phyloP scores from a whole-genome alignment of 1,140 invertebrate species.

The Chelonus insularis region DNA sequence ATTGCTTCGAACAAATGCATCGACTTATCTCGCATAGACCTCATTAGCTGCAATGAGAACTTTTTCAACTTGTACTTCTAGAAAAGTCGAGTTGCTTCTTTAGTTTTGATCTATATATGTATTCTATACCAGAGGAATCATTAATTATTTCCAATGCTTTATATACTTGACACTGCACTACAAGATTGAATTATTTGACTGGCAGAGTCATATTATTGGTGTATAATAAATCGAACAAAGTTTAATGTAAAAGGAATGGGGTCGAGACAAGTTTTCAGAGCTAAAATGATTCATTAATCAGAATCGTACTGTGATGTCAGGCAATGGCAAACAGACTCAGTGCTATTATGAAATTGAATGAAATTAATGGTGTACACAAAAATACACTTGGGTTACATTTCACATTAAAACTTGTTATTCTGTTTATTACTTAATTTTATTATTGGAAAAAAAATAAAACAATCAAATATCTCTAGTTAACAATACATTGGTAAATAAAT shows the following conservation, averaged over 20 bases:
- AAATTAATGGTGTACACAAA: constrained; percentile 62
- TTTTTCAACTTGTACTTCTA: too few relatives aligned
- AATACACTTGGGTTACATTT: constrained; percentile 52
- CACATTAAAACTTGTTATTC: too few relatives aligned
- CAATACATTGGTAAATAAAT: too few relatives aligned
- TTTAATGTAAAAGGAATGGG: neutral
- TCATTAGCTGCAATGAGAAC: neutral
- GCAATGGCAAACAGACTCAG: constrained; percentile 29
- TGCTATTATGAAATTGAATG: constrained; percentile 58
- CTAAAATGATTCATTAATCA: constrained; percentile 21
- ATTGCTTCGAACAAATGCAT: neutral
- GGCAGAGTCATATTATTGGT: neutral
- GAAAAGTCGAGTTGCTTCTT: too few relatives aligned
- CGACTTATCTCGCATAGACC: neutral
- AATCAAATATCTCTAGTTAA: too few relatives aligned
- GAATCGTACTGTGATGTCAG: constrained; percentile 45
- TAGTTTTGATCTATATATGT: too few relatives aligned
- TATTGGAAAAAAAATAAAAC: too few relatives aligned
- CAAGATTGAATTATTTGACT: neutral
- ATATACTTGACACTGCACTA: too few relatives aligned
- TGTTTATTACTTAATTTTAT: too few relatives aligned
- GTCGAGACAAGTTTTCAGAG: neutral
- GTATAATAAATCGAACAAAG: constrained; percentile 4
- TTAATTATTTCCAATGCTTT: too few relatives aligned
- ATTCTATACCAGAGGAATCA: too few relatives aligned